Conservation (phyloP, 2,888 invertebrate species). For the Creontiades dilutus region DNA sequence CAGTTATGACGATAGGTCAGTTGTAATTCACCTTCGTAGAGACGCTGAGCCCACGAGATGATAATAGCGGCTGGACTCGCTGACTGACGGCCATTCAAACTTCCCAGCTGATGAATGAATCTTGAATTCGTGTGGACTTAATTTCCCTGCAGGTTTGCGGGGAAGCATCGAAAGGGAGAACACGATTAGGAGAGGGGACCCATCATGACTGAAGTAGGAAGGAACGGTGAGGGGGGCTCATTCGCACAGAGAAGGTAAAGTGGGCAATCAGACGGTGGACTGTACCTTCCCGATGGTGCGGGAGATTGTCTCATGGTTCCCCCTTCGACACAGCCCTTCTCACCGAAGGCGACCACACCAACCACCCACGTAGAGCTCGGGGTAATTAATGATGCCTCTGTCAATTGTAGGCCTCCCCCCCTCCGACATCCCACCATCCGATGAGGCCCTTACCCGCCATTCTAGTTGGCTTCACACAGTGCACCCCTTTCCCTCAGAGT, state of each 20-base stretch:
- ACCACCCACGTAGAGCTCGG: conserved; percentile 57
- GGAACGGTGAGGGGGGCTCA: conserved; percentile 12
- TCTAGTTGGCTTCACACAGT: conserved; percentile 48
- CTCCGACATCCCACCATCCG: conserved; percentile 28
- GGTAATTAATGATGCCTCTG: conserved; percentile 66
- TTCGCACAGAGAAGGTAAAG: conserved; percentile 52
- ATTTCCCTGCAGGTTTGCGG: conserved; percentile 50
- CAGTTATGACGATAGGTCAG: too few relatives aligned
- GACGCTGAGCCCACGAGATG: background rate
- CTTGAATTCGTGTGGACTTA: background rate
- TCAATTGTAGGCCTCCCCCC: conserved; percentile 60
- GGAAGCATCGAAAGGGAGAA: background rate
- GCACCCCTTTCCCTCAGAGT: conserved; percentile 31
- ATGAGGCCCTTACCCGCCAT: background rate
- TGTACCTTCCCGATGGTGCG: conserved; percentile 55
- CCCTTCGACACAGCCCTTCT: conserved; percentile 37
- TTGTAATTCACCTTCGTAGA: too few relatives aligned
- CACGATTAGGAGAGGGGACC: background rate
- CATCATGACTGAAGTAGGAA: background rate
- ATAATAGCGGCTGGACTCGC: background rate
- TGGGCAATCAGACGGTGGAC: conserved; percentile 60
- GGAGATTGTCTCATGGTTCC: conserved; percentile 35
- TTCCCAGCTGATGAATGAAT: conserved; percentile 18
- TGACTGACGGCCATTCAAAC: background rate
- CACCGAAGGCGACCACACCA: conserved; percentile 11